These are phyloP conservation scores for Xylota sylvarum DNA, from an alignment of 2,888 invertebrate species.

Conservation along the genomic window DNA sequence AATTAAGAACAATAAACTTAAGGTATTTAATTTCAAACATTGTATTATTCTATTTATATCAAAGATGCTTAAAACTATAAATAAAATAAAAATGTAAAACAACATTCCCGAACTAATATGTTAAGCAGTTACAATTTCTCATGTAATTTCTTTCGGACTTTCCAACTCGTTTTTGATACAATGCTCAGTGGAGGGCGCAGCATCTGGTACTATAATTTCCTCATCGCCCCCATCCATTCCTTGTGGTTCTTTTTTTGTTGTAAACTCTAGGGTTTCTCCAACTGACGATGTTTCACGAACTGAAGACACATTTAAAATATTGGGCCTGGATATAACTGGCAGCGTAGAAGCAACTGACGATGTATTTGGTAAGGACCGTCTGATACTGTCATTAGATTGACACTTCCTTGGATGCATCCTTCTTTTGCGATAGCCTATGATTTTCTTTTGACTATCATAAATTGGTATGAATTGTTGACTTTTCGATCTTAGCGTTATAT, in stretches of 20 bases:
- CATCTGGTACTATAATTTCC: slow-evolving; percentile 60
- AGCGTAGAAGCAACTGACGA: neutral
- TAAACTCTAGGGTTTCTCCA: neutral
- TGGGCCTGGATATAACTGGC: neutral
- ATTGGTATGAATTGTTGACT: slow-evolving; percentile 66
- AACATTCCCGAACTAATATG: neutral
- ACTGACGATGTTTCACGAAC: neutral
- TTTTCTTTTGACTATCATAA: slow-evolving; percentile 68
- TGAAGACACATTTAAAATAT: neutral
- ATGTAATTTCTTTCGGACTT: neutral
- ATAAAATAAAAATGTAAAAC: slow-evolving; percentile 5
- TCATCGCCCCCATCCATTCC: slow-evolving; percentile 25
- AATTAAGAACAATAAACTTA: no score
- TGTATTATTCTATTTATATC: slow-evolving; percentile 1
- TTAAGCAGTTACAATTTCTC: neutral
- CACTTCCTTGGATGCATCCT: slow-evolving; percentile 28
- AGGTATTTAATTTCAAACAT: neutral
- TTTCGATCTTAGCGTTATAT: slow-evolving; percentile 4
- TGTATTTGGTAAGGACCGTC: neutral
- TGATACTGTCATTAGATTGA: neutral
- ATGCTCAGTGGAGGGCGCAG: slow-evolving; percentile 9
- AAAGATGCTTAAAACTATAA: neutral
- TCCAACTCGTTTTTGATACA: slow-evolving; percentile 50
- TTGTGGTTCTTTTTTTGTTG: slow-evolving; percentile 52
- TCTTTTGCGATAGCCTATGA: slow-evolving; percentile 69